phyloP scores from a whole-genome alignment of 2,113 vertebrate species.

The Seriola aureovittata region DNA sequence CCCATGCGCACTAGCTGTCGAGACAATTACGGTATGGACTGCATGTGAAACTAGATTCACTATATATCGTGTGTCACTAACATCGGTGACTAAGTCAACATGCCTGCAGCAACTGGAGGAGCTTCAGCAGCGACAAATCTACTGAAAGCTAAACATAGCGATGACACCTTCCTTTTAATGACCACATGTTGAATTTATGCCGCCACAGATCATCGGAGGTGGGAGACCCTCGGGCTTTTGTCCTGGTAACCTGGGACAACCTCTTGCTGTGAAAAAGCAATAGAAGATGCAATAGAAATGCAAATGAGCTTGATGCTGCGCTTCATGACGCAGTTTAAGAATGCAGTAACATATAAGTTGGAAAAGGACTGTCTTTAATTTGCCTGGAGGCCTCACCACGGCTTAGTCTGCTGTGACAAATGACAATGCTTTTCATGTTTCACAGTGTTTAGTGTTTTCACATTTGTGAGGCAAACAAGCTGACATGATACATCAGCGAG shows the following conservation, averaged over 20 bases:
- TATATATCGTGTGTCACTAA: background rate
- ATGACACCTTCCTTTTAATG: background rate
- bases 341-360: conserved; percentile 42
- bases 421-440: conserved; percentile 27
- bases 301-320: conserved; percentile 31
- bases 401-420: conserved; percentile 48
- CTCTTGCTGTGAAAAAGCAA: conserved; percentile 7
- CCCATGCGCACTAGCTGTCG: background rate
- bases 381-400: conserved; percentile 21
- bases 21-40: background rate
- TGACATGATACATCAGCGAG: background rate
- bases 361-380: conserved; percentile 34
- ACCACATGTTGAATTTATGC: conserved; percentile 29
- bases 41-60: background rate
- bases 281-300: conserved; percentile 43
- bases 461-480: conserved; percentile 1
- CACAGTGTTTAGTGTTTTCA: conserved; percentile 23
- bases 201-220: background rate
- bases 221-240: background rate
- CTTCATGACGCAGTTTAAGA: conserved; percentile 32
- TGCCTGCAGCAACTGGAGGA: background rate
- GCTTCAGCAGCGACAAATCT: background rate
- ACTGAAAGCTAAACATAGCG: background rate
- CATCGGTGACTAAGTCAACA: background rate
- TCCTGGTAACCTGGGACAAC: background rate